Percentiles rank a stretch among this genome's conserved stretches.
Conservation (phyloP, 2,113 vertebrate species). For the Paracanthobrama guichenoti region DNA sequence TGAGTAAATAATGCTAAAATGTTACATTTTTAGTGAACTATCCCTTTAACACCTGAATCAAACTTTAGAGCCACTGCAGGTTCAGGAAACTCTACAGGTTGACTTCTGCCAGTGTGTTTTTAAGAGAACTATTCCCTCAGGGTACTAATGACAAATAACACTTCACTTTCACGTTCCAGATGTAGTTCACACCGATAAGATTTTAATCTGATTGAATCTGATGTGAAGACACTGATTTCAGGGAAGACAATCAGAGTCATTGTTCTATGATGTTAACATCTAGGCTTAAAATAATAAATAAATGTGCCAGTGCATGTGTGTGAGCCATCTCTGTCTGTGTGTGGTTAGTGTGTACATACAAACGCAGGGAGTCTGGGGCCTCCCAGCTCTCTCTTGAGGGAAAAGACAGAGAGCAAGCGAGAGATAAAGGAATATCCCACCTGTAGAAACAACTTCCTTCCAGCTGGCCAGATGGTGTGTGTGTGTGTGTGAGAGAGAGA, state of each 20-base stretch:
- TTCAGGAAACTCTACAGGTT: slow-evolving; percentile 18
- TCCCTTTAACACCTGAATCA: not conserved
- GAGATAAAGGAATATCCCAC: slow-evolving; percentile 48
- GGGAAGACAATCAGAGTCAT: not conserved
- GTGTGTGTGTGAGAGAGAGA: not conserved
- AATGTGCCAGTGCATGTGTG: slow-evolving; percentile 11
- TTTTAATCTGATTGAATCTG: slow-evolving; percentile 26
- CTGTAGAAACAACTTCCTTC: slow-evolving; percentile 52
- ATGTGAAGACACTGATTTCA: slow-evolving; percentile 33
- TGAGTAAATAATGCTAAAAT: too few species aligned
- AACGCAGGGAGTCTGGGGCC: slow-evolving; percentile 37
- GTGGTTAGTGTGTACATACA: slow-evolving; percentile 42
- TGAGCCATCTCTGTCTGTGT: slow-evolving; percentile 15
- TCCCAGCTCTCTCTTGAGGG: slow-evolving; percentile 4
- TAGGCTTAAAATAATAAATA: slow-evolving; percentile 37
- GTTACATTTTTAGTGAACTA: not conserved
- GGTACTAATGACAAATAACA: slow-evolving; percentile 22
- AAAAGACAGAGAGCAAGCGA: not conserved
- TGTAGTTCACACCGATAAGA: slow-evolving; percentile 8
- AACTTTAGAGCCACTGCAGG: not conserved
- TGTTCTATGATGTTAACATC: slow-evolving; percentile 12
- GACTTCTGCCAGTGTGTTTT: slow-evolving; percentile 57
- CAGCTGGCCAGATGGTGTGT: slow-evolving; percentile 51
- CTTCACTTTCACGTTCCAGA: slow-evolving; percentile 43
- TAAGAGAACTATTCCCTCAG: slow-evolving; percentile 54